Evolutionary conservation across 2,113 vertebrate genomes (phyloP).

Genomic region (Sylvia atricapilla): DNA sequence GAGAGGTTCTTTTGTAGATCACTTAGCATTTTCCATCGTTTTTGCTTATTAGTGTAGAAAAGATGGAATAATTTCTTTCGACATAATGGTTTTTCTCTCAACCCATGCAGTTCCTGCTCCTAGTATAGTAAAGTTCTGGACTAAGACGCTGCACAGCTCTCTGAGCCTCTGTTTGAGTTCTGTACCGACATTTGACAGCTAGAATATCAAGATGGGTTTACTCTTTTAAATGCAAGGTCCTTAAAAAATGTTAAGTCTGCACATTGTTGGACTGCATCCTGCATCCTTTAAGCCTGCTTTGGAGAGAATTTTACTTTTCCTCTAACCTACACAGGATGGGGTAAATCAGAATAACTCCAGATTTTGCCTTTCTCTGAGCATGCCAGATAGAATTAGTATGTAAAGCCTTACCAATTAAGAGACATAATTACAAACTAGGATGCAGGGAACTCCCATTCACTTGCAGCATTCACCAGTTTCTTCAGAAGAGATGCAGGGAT

Average conservation of each 20-base stretch:
- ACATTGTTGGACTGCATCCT: background rate
- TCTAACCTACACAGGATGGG: background rate
- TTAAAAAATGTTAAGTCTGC: background rate
- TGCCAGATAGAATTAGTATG: background rate
- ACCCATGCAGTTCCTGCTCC: background rate
- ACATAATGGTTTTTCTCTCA: background rate
- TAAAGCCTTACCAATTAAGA: slow-evolving; percentile 40
- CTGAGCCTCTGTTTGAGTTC: background rate
- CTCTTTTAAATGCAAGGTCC: background rate
- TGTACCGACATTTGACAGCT: background rate
- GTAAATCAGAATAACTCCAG: background rate
- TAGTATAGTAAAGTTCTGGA: background rate
- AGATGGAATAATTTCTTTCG: background rate
- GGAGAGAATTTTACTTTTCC: background rate
- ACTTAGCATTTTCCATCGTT: background rate
- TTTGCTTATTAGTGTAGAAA: background rate
- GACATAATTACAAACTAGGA: background rate
- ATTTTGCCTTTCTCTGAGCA: background rate
- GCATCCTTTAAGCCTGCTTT: background rate
- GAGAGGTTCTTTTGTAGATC: background rate
- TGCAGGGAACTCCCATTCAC: slow-evolving; percentile 5
- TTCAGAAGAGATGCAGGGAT: slow-evolving; percentile 25
- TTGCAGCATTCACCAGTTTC: slow-evolving; percentile 35
- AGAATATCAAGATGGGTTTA: background rate
- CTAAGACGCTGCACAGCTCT: background rate